Evolutionary conservation across 2,797 vertebrate genomes (phyloP).

Genomic region (Fistularia tabacaria): DNA sequence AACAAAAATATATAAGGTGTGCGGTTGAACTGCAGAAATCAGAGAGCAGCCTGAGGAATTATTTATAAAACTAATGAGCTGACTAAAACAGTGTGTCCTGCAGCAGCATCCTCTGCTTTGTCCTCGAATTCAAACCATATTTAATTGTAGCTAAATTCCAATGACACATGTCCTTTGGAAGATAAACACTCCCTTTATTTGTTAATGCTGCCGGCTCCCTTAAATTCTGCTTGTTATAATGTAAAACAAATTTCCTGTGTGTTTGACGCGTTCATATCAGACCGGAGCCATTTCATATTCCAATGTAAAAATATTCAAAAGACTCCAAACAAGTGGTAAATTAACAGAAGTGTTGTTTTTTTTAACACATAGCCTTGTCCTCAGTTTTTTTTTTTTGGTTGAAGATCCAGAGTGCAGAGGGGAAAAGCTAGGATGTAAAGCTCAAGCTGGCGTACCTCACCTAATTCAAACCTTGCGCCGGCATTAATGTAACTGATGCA

Average conservation of each 20-base stretch:
- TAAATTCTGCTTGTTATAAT: conserved; percentile 32
- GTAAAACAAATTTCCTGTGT: conserved; percentile 21
- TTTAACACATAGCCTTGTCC: no score
- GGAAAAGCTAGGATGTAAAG: no score
- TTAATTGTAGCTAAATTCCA: conserved; percentile 37
- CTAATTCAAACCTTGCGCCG: no score
- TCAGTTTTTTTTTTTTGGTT: no score
- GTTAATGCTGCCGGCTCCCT: conserved; percentile 23
- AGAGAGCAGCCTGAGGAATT: conserved; percentile 47
- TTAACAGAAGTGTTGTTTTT: no score
- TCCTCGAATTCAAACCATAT: conserved; percentile 46
- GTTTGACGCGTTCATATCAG: conserved; percentile 20
- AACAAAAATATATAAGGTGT: conserved; percentile 28
- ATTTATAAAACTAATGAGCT: conserved; percentile 65
- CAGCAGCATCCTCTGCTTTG: conserved; percentile 46
- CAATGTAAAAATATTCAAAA: no score
- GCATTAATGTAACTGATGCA: no score
- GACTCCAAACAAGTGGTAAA: no score
- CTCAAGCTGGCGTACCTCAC: no score
- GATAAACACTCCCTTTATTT: conserved; percentile 51
- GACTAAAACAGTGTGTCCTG: conserved; percentile 47
- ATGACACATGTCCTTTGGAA: conserved; percentile 53
- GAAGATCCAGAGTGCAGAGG: no score
- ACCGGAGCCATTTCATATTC: conserved; percentile 4
- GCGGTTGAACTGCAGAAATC: conserved; percentile 19